Evolutionary conservation across 2,113 vertebrate species (phyloP), one percentile per base, ranked within the genome.

Genomic region (Melanerpes formicivorus): DNA sequence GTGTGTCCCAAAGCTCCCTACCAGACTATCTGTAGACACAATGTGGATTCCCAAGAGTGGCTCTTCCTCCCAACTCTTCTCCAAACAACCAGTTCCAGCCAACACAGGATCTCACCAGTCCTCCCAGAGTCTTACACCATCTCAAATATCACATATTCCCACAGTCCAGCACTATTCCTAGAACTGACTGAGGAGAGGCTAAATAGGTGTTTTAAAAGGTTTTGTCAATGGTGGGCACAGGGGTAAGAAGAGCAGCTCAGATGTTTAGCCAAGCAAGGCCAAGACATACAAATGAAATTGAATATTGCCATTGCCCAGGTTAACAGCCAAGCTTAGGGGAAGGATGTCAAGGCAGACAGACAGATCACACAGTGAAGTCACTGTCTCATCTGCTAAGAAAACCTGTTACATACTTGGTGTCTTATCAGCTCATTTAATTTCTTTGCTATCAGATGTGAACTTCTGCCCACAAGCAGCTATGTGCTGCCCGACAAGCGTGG

Each of bases 401-500:
- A 48, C 4, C 18, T 76, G 18, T 18, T 66, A 1, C 0, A 1
- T 22, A 5, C n/a, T 54, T 14, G 11, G 40, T 10, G 17, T 89
- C 27, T 34, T 5, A 1, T 14, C 22, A 44, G 19, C 85, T 90
- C 65, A 16, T 52, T 79, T 37, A 16, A 5, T 55, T 88, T 92
- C 46, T 95, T n/a, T 11, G 2, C 80, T 58, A 4, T 19, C 84
- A 98, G 97, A 83, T 0, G 40, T 81, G 11, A 95, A 95, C 59
- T 97, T 97, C 89, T 98, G 98, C 76, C 55, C 22, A 0, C 90
- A 86, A 9, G 98, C 96, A 0, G 95, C 96, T 58, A 3, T 7
- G 8, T 98, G 98, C 29, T 98, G 98, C 90, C 96, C 84, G 0
- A 18, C 93, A 0, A 96, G 97, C 1, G 80, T 98, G 89, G 98